Evolutionary conservation across 1,140 invertebrate species (phyloP), one percentile per base, ranked within the genome.

Genomic region (Caerostris extrusa): DNA sequence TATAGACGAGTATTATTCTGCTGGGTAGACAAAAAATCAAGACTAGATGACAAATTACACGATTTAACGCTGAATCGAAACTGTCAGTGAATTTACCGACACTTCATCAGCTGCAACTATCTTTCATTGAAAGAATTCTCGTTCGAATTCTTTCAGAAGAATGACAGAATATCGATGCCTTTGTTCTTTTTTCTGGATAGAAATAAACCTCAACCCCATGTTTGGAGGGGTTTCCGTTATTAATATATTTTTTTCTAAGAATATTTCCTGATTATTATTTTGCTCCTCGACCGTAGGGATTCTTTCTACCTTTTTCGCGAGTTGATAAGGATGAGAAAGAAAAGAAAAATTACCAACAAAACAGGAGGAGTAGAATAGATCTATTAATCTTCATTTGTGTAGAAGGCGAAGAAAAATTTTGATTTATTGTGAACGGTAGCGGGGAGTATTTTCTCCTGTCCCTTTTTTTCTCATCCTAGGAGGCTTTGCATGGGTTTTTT

Each of bases 21-120:
- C 61, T 67, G 5, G 5, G 5, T 67, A 2, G 61, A 67, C 17
- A 67, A 67, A 17, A 67, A 67, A 67, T 67, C 61, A 17, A 67
- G 14, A 67, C 61, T 67, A n/a, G 61, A 67, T 67, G 61, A 67
- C 61, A 67, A 67, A 67, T 67, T 67, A 12, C 61, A 6, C 61
- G 61, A 67, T 67, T 67, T 67, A 67, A 67, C 61, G 61, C 61
- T 67, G 61, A 67, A 67, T 67, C 10, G 61, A 67, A 6, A 67
- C n/a, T 67, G 61, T 67, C 61, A 67, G 61, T n/a, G 61, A n/a
- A 67, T 67, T 67, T 67, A 67, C n/a, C 61, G n/a, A 67, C 61
- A 67, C 61, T 67, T 67, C 12, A 14, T 67, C 61, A 14, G 17
- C 61, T 67, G 61, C 14, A 67, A 67, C 61, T 67, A 67, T 67